Percentiles rank a stretch among this genome's conserved stretches.
These are phyloP conservation scores for Lophura nycthemera DNA, from an alignment of 2,113 vertebrate species.

Conservation along the genomic window DNA sequence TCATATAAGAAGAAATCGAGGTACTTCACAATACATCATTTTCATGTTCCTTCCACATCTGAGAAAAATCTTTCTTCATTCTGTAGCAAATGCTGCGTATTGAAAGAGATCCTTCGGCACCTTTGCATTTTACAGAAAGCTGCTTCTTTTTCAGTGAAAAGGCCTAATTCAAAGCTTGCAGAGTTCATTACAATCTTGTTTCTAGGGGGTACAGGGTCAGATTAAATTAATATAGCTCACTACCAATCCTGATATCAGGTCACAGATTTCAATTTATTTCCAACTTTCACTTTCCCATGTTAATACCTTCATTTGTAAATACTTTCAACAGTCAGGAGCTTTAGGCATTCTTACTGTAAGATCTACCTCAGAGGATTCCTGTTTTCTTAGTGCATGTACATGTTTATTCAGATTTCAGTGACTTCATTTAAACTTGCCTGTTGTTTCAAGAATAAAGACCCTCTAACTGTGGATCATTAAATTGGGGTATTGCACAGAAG, in stretches of 20 bases:
- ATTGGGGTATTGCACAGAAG: not conserved
- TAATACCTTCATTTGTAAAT: slow-evolving; percentile 33
- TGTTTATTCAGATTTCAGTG: not conserved
- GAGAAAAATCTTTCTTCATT: not conserved
- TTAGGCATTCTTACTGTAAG: not conserved
- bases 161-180: slow-evolving; percentile 4
- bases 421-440: not conserved
- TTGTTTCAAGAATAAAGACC: not conserved
- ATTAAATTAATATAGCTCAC: slow-evolving; percentile 41
- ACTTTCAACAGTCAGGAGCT: slow-evolving; percentile 2
- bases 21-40: not conserved
- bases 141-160: not conserved
- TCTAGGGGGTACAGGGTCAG: not conserved
- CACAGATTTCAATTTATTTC: slow-evolving; percentile 38
- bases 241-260: slow-evolving; percentile 5
- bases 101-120: not conserved
- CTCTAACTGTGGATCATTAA: not conserved
- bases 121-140: not conserved
- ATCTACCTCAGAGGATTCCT: not conserved
- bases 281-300: slow-evolving; percentile 16
- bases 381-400: not conserved
- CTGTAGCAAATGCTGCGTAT: not conserved
- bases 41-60: not conserved
- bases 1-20: not conserved
- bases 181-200: slow-evolving; percentile 24